Evolutionary conservation across 2,113 vertebrate genomes (phyloP).

Genomic region (Tringa solitaria): DNA sequence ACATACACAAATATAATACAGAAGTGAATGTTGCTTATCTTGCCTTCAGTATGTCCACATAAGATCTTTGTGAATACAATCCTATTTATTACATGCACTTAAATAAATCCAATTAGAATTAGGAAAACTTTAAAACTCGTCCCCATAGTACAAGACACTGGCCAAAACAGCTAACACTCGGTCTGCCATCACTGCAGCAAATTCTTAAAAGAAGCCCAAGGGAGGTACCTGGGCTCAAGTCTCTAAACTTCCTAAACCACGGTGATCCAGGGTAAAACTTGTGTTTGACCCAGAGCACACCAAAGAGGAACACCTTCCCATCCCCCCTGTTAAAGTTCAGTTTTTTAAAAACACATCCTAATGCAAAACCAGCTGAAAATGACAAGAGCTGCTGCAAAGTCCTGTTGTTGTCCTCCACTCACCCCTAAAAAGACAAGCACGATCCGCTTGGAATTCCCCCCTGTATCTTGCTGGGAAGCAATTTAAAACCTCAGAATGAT

Average conservation of each 20-base stretch:
- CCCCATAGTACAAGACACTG: background rate
- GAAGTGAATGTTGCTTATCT: background rate
- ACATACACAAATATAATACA: background rate
- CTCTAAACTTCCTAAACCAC: background rate
- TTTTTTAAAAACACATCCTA: background rate
- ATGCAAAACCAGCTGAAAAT: background rate
- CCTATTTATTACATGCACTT: background rate
- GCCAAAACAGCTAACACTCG: background rate
- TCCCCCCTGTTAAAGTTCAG: background rate
- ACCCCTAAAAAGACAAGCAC: background rate
- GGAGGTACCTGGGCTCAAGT: background rate
- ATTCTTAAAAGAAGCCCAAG: background rate
- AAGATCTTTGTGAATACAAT: background rate
- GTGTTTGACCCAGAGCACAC: background rate
- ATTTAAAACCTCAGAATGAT: constrained; percentile 22
- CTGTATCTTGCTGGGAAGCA: constrained; percentile 21
- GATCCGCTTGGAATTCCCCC: background rate
- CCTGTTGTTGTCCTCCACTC: background rate
- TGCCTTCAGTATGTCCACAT: background rate
- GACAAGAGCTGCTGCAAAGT: background rate
- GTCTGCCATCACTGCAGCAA: fast-evolving
- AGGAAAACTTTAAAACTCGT: background rate
- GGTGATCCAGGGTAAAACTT: background rate
- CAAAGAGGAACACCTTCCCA: background rate
- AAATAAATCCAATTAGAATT: background rate